Conservation (phyloP, 2,888 invertebrate species). For the Drosophila ustulata region DNA sequence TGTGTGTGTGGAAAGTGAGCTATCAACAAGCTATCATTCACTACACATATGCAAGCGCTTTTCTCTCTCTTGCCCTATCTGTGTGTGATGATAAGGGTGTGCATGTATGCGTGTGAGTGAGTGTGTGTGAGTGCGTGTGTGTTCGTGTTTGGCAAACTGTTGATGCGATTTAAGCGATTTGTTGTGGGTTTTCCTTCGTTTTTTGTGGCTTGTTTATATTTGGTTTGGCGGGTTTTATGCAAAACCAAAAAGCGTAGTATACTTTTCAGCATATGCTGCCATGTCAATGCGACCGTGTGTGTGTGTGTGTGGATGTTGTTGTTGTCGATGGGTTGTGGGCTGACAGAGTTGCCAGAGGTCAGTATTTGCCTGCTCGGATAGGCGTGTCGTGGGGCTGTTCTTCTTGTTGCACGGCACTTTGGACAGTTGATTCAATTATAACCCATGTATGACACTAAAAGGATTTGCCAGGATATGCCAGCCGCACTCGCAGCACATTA, state of each 20-base stretch:
- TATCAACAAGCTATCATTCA: slow-evolving; percentile 80
- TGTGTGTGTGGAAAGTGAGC: slow-evolving; percentile 65
- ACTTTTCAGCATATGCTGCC: slow-evolving; percentile 56
- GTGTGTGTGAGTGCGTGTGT: slow-evolving; percentile 29
- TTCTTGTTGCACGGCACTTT: slow-evolving; percentile 15
- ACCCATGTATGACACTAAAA: slow-evolving; percentile 61
- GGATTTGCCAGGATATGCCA: slow-evolving; percentile 59
- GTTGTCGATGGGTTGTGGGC: background rate
- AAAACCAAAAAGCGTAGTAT: slow-evolving; percentile 56
- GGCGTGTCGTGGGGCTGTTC: slow-evolving; percentile 36
- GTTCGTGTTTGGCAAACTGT: slow-evolving; percentile 73
- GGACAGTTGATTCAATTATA: slow-evolving; percentile 70
- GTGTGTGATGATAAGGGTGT: slow-evolving; percentile 43
- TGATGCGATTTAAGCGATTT: slow-evolving; percentile 82
- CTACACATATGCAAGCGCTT: slow-evolving; percentile 66
- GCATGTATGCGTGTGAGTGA: slow-evolving; percentile 38
- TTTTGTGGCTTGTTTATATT: slow-evolving; percentile 52
- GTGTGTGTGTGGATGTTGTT: slow-evolving; percentile 13
- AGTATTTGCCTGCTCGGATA: slow-evolving; percentile 26
- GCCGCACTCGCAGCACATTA: slow-evolving; percentile 42
- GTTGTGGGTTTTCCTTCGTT: slow-evolving; percentile 69
- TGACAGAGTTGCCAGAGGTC: slow-evolving; percentile 55
- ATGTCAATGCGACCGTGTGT: slow-evolving; percentile 8
- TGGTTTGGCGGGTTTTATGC: slow-evolving; percentile 62
- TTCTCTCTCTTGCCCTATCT: slow-evolving; percentile 14